A percentile compares a stretch with the other conserved stretches of the same genome.
phyloP scores from a whole-genome alignment of 2,797 vertebrate species.

The Ibycter americanus region DNA sequence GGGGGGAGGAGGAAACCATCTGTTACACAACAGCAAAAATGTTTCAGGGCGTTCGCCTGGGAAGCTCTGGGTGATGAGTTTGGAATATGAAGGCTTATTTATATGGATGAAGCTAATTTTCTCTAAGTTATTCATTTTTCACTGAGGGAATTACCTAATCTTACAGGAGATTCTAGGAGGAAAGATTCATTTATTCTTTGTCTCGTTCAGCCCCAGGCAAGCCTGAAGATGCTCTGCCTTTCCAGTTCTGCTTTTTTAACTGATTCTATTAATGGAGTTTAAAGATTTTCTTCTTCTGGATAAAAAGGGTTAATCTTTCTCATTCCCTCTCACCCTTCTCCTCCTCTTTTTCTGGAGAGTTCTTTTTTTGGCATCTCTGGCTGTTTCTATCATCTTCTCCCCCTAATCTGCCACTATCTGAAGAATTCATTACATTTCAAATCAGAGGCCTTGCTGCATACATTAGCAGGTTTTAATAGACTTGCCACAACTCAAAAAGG shows the following conservation, averaged over 20 bases:
- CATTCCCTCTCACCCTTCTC: background rate
- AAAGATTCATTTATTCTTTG: constrained; percentile 59
- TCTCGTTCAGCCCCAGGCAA: constrained; percentile 51
- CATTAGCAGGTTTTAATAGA: constrained; percentile 76
- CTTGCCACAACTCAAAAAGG: constrained; percentile 66
- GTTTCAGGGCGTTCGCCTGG: constrained; percentile 22
- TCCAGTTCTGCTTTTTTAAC: background rate
- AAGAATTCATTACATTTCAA: constrained; percentile 72
- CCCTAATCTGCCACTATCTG: constrained; percentile 64
- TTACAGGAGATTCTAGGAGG: constrained; percentile 36
- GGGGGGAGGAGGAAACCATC: constrained; percentile 62
- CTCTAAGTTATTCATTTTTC: constrained; percentile 43
- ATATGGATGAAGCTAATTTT: constrained; percentile 40
- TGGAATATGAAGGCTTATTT: constrained; percentile 44
- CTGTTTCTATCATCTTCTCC: constrained; percentile 30
- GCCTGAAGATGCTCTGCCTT: constrained; percentile 30
- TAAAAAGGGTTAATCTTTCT: constrained; percentile 49
- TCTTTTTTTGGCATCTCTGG: constrained; percentile 22
- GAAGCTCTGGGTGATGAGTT: constrained; percentile 41
- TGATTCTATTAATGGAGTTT: background rate
- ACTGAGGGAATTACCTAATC: constrained; percentile 60
- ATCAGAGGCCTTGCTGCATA: constrained; percentile 55
- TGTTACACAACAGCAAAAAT: constrained; percentile 64
- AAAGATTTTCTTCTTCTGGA: background rate
- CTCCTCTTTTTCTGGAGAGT: constrained; percentile 44